phyloP scores from a whole-genome alignment of 64 coral and sea anemone genomes.

The Dendronephthya gigantea region DNA sequence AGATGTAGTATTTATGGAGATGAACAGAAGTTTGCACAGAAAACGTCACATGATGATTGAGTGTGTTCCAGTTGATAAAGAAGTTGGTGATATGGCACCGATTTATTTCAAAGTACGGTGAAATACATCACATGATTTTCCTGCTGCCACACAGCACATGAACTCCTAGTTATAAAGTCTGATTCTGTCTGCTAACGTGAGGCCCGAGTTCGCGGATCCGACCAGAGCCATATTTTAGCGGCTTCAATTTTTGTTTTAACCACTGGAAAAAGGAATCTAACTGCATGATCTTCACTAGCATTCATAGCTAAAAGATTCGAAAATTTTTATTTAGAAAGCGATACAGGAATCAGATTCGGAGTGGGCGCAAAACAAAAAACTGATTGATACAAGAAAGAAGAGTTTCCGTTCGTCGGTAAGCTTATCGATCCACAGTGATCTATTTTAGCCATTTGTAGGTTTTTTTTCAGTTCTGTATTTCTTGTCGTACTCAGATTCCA shows the following conservation, averaged over 20 bases:
- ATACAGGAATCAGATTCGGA: slow-evolving; percentile 82
- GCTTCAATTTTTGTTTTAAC: not conserved
- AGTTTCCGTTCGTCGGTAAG: slow-evolving; percentile 33
- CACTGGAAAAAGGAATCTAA: too few species aligned
- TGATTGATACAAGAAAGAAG: slow-evolving; percentile 81
- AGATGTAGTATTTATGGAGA: slow-evolving; percentile 93
- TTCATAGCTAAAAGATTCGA: too few species aligned
- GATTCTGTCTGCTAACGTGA: too few species aligned
- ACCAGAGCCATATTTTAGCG: not conserved
- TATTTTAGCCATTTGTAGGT: too few species aligned
- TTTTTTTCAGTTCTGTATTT: too few species aligned
- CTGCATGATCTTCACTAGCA: too few species aligned
- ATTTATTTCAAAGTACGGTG: slow-evolving; percentile 79
- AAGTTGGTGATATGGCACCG: slow-evolving; percentile 73
- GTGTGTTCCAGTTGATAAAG: slow-evolving; percentile 77
- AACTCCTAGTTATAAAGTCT: too few species aligned
- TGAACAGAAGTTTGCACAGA: slow-evolving; percentile 48
- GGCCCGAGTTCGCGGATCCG: too few species aligned
- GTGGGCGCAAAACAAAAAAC: slow-evolving; percentile 86
- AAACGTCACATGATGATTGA: slow-evolving; percentile 91
- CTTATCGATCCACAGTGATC: too few species aligned
- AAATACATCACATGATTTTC: not conserved
- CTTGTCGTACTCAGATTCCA: slow-evolving; percentile 17
- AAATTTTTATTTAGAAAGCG: slow-evolving; percentile 61
- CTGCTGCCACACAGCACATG: not conserved